Evolutionary conservation across 2,888 invertebrate genomes (phyloP).

Genomic region (Micropterix aruncella): DNA sequence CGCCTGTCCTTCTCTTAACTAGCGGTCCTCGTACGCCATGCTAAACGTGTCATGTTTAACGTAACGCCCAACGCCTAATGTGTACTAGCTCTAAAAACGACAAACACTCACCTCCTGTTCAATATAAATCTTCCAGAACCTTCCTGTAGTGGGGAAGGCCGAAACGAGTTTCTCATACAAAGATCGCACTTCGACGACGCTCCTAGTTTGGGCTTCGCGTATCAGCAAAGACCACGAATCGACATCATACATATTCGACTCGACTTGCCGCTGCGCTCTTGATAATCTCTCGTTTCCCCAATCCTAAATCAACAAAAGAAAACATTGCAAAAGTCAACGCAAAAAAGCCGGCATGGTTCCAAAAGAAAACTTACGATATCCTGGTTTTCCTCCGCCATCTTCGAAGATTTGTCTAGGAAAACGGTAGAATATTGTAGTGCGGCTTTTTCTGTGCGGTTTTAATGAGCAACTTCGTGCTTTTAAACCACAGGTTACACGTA

Average conservation of each 20-base stretch:
- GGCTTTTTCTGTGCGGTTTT: no score
- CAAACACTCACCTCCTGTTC: slow-evolving; percentile 72
- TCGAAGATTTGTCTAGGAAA: no score
- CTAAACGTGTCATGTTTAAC: no score
- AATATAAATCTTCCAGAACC: slow-evolving; percentile 98
- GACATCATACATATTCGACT: slow-evolving; percentile 82
- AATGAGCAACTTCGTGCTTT: no score
- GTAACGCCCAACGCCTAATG: no score
- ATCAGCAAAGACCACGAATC: slow-evolving; percentile 97
- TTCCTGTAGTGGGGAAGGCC: slow-evolving; percentile 91
- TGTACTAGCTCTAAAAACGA: slow-evolving; percentile 3
- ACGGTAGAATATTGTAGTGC: no score
- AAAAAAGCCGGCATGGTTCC: neutral
- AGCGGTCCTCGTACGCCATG: no score
- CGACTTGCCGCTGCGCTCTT: slow-evolving; percentile 72
- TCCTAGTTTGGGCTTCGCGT: slow-evolving; percentile 79
- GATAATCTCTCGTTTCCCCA: slow-evolving; percentile 80
- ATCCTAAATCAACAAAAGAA: slow-evolving; percentile 40
- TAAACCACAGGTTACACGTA: no score
- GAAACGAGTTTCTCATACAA: slow-evolving; percentile 90
- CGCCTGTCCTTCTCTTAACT: no score
- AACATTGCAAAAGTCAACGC: neutral
- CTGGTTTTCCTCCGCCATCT: neutral
- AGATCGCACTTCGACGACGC: slow-evolving; percentile 77
- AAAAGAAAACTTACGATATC: neutral